Base-by-base conservation (phyloP, 2,113 vertebrate genomes). In the Psettodes erumei region DNA sequence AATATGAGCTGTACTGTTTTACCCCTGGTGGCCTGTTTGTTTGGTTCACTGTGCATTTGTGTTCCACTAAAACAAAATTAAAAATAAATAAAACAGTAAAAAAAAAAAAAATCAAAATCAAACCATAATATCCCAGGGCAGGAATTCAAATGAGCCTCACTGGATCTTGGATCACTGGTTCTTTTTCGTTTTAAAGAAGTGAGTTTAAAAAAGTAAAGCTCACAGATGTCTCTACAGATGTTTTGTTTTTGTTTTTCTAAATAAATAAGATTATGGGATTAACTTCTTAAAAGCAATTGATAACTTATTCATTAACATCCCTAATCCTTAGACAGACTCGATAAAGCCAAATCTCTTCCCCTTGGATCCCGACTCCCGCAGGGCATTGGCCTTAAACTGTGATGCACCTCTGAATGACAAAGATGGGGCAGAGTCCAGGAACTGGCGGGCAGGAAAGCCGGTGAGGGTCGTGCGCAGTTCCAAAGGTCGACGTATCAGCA, bases 351-450 rank as follows among this genome's bases (percentile, higher is more conserved):
- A 23, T 63, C n/a, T 74, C 21, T 68, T 8, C 40, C 28, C 8
- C 28, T 79, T 32, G 23, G 18, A 50, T 66, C 51, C 40, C 18
- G 27, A 53, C 86, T 15, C 32, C 45, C 71, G 33, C 92, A 99
- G 97, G 92, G 98, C 98, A n/a, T 86, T 99, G 93, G 98, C 98
- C 65, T 95, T 97, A 90, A 99, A 99, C 93, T 99, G 98, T 66
- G 98, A 99, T 81, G 98, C 98, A 42, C 95, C 97, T 33, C 83
- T 99, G 91, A 98, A 99, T 88, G 97, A 99, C 89, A 99, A 99
- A 94, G 95, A 97, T 62, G 98, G 98, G 87, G 98, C 97, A 32
- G 98, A 99, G 84, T 98, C 98, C 63, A 96, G 95, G 87, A 99
- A 99, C 63, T 99, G 98, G 98, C 95, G 97, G 86, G 97, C 96